These are phyloP conservation scores for Branchellion lobata DNA, from an alignment of 2,888 invertebrate species.

Conservation along the genomic window DNA sequence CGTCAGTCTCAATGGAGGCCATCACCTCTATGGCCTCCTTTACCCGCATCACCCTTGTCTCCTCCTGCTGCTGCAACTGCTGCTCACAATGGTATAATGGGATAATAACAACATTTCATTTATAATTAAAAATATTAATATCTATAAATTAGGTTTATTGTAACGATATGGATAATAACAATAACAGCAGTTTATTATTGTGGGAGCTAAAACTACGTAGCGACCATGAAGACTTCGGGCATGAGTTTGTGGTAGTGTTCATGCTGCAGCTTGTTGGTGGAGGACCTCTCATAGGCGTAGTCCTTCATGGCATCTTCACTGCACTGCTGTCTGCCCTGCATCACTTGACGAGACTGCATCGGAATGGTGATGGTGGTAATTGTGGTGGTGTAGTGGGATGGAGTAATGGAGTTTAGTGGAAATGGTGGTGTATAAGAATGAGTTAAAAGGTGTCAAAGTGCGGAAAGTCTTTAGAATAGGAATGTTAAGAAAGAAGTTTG, in stretches of 20 bases:
- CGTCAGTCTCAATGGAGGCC: conserved; percentile 87
- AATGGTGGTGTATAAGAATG: neutral
- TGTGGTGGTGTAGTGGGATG: neutral
- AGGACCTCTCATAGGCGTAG: conserved; percentile 90
- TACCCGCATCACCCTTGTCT: conserved; percentile 87
- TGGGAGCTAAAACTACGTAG: no score
- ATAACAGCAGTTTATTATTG: neutral
- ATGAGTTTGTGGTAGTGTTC: conserved; percentile 62
- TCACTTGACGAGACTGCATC: conserved; percentile 75
- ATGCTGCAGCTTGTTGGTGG: conserved; percentile 78
- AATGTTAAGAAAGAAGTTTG: no score
- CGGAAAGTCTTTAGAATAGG: no score
- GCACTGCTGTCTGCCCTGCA: conserved; percentile 80
- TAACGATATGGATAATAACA: neutral
- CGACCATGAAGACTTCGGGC: conserved; percentile 64
- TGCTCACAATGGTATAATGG: conserved; percentile 10
- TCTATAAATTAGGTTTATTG: no score
- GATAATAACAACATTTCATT: neutral
- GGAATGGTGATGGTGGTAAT: neutral
- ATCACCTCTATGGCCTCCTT: conserved; percentile 86
- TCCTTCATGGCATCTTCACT: conserved; percentile 95
- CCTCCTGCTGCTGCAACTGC: conserved; percentile 71
- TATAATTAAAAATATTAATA: no score
- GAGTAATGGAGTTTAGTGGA: neutral
- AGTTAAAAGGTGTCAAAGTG: no score